These are phyloP conservation scores for Homalodisca vitripennis DNA, from an alignment of 1,140 invertebrate genomes.

Conservation along the genomic window DNA sequence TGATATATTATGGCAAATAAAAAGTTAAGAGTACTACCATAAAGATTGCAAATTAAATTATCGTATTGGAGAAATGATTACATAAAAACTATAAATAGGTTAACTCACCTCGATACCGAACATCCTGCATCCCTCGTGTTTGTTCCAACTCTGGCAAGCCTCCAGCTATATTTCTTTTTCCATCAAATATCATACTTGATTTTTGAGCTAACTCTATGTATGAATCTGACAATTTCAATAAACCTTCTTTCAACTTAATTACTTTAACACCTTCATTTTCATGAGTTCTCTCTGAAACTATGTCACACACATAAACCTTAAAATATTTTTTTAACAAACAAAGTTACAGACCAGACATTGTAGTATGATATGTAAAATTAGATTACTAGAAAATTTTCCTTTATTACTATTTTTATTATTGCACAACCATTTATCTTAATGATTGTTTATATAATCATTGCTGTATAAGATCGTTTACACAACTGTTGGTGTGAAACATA, in stretches of 20 bases:
- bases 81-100: too few relatives aligned
- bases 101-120: neutral
- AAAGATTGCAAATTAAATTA: too few relatives aligned
- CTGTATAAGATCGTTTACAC: neutral
- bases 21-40: too few relatives aligned
- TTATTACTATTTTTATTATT: too few relatives aligned
- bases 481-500: too few relatives aligned
- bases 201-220: slow-evolving; percentile 1
- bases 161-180: neutral
- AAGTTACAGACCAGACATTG: too few relatives aligned
- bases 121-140: neutral
- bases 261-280: slow-evolving; percentile 4
- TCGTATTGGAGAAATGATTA: too few relatives aligned
- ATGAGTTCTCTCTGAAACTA: slow-evolving; percentile 6
- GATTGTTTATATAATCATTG: neutral
- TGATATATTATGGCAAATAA: too few relatives aligned
- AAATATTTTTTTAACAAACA: too few relatives aligned
- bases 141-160: neutral
- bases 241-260: slow-evolving; percentile 5
- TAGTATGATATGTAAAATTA: too few relatives aligned
- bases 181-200: slow-evolving; percentile 4
- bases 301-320: too few relatives aligned
- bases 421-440: neutral
- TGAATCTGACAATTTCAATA: neutral
- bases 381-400: too few relatives aligned